These are phyloP conservation scores for Fundulus diaphanus DNA, from an alignment of 2,797 vertebrate species.

Conservation along the genomic window DNA sequence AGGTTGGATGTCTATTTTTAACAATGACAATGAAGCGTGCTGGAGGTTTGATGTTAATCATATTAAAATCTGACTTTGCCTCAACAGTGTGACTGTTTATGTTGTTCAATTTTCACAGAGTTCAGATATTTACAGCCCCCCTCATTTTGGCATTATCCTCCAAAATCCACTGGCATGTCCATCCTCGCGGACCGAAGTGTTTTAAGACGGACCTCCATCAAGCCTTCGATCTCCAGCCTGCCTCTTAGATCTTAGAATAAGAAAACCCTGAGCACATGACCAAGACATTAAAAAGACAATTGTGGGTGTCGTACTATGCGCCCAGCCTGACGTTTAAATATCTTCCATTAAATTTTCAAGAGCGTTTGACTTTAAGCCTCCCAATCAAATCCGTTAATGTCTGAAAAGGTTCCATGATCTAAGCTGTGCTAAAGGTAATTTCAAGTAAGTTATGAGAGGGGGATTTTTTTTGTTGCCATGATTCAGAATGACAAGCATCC, in stretches of 20 bases:
- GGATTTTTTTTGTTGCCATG: conserved; percentile 39
- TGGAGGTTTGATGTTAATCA: background rate
- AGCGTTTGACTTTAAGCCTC: background rate
- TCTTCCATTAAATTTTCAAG: background rate
- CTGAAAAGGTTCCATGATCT: background rate
- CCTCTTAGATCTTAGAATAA: background rate
- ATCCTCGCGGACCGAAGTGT: conserved; percentile 32
- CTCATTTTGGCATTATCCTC: conserved; percentile 43
- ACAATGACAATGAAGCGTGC: background rate
- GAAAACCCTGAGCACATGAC: background rate
- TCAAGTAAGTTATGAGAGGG: conserved; percentile 18
- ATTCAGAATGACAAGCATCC: conserved; percentile 55
- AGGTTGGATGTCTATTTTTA: background rate
- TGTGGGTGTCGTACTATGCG: background rate
- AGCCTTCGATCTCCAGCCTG: conserved; percentile 45
- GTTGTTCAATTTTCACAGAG: conserved; percentile 17
- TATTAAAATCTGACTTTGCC: background rate
- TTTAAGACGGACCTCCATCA: conserved; percentile 29
- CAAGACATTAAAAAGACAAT: background rate
- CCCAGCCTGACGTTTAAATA: background rate
- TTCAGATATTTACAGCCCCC: conserved; percentile 42
- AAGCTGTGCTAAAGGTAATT: background rate
- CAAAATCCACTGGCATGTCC: conserved; percentile 42
- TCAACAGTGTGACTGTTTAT: conserved; percentile 4
- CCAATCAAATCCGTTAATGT: background rate